Conservation (phyloP, 1,140 invertebrate genomes). For the Watersipora subatra region DNA sequence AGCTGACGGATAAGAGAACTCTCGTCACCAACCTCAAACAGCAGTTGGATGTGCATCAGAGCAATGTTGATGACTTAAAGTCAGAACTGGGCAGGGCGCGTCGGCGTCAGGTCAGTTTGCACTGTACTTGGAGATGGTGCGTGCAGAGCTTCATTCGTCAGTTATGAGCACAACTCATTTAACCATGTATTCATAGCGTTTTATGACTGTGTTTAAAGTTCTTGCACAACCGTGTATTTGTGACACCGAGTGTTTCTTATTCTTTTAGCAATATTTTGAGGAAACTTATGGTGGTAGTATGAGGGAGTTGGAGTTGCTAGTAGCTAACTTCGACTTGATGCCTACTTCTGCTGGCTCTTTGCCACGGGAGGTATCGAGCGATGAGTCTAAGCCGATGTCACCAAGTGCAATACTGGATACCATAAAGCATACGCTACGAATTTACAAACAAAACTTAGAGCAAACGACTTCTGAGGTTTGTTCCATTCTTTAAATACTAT, state of each 20-base stretch:
- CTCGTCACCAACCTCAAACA: conserved; percentile 29
- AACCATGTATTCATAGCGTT: too few species aligned
- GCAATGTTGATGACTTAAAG: conserved; percentile 35
- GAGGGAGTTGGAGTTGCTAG: conserved; percentile 28
- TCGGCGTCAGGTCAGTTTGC: conserved; percentile 23
- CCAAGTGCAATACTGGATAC: conserved; percentile 24
- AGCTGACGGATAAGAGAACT: conserved; percentile 31
- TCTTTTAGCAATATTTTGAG: conserved; percentile 20
- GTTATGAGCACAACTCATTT: too few species aligned
- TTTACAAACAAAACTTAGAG: conserved; percentile 24
- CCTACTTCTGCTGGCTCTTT: neutral
- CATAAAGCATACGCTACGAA: conserved; percentile 18
- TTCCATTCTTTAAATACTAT: too few species aligned
- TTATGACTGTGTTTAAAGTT: too few species aligned
- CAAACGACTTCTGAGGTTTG: conserved; percentile 24
- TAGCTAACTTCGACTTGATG: conserved; percentile 23
- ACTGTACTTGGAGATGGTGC: too few species aligned
- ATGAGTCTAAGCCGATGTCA: conserved; percentile 11
- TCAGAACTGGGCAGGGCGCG: conserved; percentile 32
- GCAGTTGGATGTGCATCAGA: conserved; percentile 32
- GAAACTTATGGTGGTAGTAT: conserved; percentile 31
- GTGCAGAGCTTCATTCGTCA: too few species aligned
- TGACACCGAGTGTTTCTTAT: too few species aligned
- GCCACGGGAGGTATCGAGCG: conserved; percentile 9
- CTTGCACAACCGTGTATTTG: too few species aligned